phyloP scores from a whole-genome alignment of 2,113 vertebrate species.

The Pteropus alecto region DNA sequence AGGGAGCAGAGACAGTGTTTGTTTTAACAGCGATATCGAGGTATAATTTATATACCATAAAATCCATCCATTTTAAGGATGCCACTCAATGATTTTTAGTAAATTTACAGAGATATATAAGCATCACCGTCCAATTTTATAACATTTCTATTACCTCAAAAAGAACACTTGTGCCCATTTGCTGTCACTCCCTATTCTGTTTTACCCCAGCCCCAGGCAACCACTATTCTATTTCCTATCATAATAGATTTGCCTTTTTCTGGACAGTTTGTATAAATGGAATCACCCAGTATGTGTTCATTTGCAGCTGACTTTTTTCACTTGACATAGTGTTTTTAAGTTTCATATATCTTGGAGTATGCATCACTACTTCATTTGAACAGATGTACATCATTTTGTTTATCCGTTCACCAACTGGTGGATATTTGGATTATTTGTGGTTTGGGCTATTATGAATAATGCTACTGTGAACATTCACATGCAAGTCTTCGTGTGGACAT shows the following conservation, averaged over 20 bases:
- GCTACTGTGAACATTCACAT: not conserved
- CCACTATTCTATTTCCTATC: not conserved
- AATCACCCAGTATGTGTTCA: not conserved
- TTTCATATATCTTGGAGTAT: not conserved
- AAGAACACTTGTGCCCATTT: not conserved
- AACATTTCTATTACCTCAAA: not conserved
- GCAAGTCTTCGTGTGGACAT: not conserved
- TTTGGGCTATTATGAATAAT: not conserved
- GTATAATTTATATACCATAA: not conserved
- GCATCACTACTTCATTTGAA: not conserved
- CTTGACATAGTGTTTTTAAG: not conserved
- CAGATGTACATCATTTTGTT: not conserved
- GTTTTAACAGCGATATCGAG: not conserved
- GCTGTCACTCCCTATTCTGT: not conserved
- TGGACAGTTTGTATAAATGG: not conserved
- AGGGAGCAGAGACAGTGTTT: not conserved
- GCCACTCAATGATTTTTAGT: not conserved
- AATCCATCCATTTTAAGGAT: not conserved
- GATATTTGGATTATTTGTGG: not conserved
- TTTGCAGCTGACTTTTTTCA: not conserved
- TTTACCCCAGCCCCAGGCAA: not conserved
- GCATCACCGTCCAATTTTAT: not conserved
- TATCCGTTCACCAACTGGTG: not conserved
- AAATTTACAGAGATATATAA: not conserved
- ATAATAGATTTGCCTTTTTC: not conserved